Evolutionary conservation across 2,888 invertebrate genomes (phyloP).

Genomic region (Synanthedon tipuliformis): DNA sequence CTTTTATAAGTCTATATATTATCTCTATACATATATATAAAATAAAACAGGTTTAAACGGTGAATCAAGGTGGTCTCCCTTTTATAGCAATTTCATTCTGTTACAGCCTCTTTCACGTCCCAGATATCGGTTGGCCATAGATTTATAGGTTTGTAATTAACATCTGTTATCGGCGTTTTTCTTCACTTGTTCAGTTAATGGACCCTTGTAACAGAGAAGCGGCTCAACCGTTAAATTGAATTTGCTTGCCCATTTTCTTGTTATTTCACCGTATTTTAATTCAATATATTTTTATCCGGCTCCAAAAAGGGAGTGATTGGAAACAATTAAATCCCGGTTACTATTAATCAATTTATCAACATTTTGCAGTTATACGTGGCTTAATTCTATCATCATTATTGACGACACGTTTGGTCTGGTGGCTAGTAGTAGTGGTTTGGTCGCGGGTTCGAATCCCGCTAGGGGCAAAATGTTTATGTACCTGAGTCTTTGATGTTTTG

Average conservation of each 20-base stretch:
- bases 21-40: too few species aligned
- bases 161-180: conserved; percentile 60
- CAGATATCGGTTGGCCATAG: conserved; percentile 23
- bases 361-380: too few species aligned
- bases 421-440: too few species aligned
- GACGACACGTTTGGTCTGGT: too few species aligned
- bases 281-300: not conserved
- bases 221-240: conserved; percentile 52
- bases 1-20: too few species aligned
- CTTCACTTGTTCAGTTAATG: conserved; percentile 44
- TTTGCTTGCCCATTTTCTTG: conserved; percentile 26
- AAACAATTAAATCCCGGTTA: too few species aligned
- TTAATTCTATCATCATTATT: too few species aligned
- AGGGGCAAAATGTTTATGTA: too few species aligned
- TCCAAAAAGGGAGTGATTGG: not conserved
- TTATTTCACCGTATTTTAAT: conserved; percentile 7
- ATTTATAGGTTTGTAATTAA: conserved; percentile 58
- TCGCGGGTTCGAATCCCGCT: too few species aligned
- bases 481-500: too few species aligned
- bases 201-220: conserved; percentile 33
- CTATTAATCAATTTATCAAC: too few species aligned
- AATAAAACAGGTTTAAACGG: not conserved
- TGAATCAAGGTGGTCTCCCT: not conserved
- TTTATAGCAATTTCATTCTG: conserved; percentile 19
- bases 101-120: conserved; percentile 16